phyloP scores from a whole-genome alignment of 2,888 invertebrate genomes.

The Diplolepis rosae region DNA sequence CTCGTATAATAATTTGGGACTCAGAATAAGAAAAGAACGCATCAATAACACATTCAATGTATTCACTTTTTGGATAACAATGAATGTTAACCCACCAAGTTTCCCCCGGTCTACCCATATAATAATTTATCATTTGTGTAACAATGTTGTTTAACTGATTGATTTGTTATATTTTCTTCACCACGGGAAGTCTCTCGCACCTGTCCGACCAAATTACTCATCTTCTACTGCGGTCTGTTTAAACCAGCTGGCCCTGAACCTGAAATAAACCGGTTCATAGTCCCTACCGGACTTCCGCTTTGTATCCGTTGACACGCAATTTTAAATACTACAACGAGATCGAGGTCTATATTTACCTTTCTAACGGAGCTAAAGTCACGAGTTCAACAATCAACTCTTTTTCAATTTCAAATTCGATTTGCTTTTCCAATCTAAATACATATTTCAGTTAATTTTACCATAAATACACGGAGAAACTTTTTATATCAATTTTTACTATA shows the following conservation, averaged over 20 bases:
- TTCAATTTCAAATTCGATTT: too few species aligned
- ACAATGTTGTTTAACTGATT: background rate
- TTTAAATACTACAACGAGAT: constrained; percentile 16
- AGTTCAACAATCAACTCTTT: constrained; percentile 9
- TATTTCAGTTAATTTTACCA: too few species aligned
- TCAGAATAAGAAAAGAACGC: too few species aligned
- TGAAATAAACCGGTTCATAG: constrained; percentile 28
- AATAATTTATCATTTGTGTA: background rate
- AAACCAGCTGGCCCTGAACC: constrained; percentile 27
- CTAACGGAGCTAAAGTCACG: constrained; percentile 4
- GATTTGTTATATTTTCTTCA: background rate
- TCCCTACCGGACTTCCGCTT: constrained; percentile 30
- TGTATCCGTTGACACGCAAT: constrained; percentile 28
- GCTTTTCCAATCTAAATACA: too few species aligned
- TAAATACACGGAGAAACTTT: too few species aligned
- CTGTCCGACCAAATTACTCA: constrained; percentile 27
- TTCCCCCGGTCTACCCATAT: too few species aligned
- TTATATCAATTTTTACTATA: too few species aligned
- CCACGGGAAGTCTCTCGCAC: constrained; percentile 13
- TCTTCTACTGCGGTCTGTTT: constrained; percentile 18
- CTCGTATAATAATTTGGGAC: too few species aligned
- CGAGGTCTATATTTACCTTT: constrained; percentile 24
- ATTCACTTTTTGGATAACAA: too few species aligned
- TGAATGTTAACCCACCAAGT: too few species aligned
- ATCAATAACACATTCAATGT: too few species aligned